phyloP scores from a whole-genome alignment of 2,113 vertebrate genomes.

The Petaurus breviceps region DNA sequence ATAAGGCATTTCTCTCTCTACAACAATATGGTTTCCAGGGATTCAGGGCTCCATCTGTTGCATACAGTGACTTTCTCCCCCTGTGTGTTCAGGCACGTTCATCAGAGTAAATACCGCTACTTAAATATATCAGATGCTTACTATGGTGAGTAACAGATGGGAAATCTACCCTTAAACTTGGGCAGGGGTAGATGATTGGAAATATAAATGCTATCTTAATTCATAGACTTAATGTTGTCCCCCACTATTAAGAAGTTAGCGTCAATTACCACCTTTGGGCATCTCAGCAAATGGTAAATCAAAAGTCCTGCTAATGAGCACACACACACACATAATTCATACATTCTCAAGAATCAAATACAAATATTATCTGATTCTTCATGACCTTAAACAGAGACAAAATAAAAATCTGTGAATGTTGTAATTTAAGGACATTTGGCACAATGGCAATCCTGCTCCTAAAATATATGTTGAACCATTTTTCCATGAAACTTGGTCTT shows the following conservation, averaged over 20 bases:
- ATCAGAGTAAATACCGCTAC: constrained; percentile 32
- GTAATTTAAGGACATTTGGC: not conserved
- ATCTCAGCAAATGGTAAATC: not conserved
- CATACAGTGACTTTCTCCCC: not conserved
- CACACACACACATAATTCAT: not conserved
- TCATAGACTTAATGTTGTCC: not conserved
- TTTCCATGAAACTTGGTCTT: not conserved
- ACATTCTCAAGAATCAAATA: not conserved
- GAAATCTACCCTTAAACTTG: constrained; percentile 15
- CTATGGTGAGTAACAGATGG: not conserved
- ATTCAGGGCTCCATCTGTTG: constrained; percentile 34
- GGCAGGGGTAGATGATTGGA: not conserved
- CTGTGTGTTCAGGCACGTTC: not conserved
- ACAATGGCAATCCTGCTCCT: not conserved
- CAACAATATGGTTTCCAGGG: not conserved
- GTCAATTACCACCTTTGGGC: not conserved
- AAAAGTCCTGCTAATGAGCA: not conserved
- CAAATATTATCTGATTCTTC: not conserved
- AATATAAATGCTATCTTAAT: not conserved
- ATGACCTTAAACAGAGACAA: not conserved
- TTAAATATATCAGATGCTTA: constrained; percentile 36
- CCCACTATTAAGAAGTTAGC: not conserved
- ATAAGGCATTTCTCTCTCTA: constrained; percentile 39
- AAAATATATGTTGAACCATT: not conserved
- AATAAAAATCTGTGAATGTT: not conserved